Conservation (phyloP, 2,113 vertebrate species). For the Limanda limanda region DNA sequence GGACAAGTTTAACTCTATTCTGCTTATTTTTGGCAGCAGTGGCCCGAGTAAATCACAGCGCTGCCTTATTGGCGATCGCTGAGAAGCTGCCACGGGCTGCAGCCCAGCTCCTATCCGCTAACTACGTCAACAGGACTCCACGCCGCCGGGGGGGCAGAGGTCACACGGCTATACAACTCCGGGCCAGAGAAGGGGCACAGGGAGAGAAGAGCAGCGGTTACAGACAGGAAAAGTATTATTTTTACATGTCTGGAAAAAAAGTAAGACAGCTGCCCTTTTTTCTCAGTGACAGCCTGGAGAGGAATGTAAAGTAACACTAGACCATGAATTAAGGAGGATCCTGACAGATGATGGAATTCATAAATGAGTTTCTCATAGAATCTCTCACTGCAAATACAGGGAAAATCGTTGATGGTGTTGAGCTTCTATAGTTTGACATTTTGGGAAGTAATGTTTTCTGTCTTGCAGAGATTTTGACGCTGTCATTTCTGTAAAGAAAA, state of each 20-base stretch:
- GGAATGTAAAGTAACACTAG: slow-evolving; percentile 44
- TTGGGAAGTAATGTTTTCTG: neutral
- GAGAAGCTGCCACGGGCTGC: slow-evolving; percentile 41
- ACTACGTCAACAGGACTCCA: slow-evolving; percentile 45
- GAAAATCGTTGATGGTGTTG: neutral
- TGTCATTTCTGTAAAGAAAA: no score
- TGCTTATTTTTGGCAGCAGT: slow-evolving; percentile 73
- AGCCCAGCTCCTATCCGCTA: slow-evolving; percentile 37
- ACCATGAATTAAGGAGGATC: slow-evolving; percentile 31
- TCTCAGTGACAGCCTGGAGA: slow-evolving; percentile 28
- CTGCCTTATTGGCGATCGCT: slow-evolving; percentile 57
- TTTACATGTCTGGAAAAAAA: slow-evolving; percentile 20
- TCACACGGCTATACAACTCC: slow-evolving; percentile 11
- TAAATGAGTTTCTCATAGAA: slow-evolving; percentile 4
- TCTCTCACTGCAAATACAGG: slow-evolving; percentile 3
- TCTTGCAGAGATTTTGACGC: neutral
- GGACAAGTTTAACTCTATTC: slow-evolving; percentile 73
- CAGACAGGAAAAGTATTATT: slow-evolving; percentile 25
- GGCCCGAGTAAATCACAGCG: slow-evolving; percentile 55
- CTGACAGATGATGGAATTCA: slow-evolving; percentile 18
- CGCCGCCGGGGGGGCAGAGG: slow-evolving; percentile 35
- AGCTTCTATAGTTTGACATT: neutral
- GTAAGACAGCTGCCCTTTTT: slow-evolving; percentile 43
- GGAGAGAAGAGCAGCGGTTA: slow-evolving; percentile 18
- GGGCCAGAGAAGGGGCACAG: slow-evolving; percentile 25